phyloP scores from a whole-genome alignment of 2,113 vertebrate genomes.

The Plotosus lineatus region DNA sequence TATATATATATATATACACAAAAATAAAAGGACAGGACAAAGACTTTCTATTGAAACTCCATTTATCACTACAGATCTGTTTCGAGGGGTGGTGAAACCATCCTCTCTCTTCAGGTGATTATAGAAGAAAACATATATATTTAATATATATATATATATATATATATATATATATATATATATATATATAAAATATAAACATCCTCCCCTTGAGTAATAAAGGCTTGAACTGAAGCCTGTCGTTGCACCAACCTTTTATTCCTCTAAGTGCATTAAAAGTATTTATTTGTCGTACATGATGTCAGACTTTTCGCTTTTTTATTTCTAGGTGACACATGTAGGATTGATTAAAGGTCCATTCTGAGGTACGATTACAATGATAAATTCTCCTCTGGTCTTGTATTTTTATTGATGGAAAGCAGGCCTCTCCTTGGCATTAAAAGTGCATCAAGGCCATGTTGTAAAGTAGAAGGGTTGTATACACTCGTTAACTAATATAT shows the following conservation, averaged over 20 bases:
- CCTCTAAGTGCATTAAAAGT: not conserved
- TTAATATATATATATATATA: too few species aligned
- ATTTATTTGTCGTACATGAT: not conserved
- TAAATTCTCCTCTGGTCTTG: not conserved
- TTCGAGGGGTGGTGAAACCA: too few species aligned
- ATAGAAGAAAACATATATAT: too few species aligned
- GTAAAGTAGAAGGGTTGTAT: not conserved
- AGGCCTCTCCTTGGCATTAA: not conserved
- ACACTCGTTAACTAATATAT: not conserved
- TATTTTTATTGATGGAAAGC: not conserved
- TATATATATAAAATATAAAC: not conserved
- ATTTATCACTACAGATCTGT: too few species aligned
- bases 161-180: not conserved
- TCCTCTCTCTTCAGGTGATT: too few species aligned
- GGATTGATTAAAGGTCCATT: not conserved
- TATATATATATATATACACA: too few species aligned
- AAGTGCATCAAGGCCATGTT: not conserved
- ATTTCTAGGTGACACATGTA: not conserved
- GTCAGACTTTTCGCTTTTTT: not conserved
- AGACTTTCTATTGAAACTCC: too few species aligned
- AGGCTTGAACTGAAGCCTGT: too few species aligned
- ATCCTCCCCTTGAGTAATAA: not conserved
- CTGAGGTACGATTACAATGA: not conserved
- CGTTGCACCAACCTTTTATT: not conserved
- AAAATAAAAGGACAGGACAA: too few species aligned